Evolutionary conservation across 2,888 invertebrate genomes (phyloP).

Genomic region (Troides oblongomaculatus): DNA sequence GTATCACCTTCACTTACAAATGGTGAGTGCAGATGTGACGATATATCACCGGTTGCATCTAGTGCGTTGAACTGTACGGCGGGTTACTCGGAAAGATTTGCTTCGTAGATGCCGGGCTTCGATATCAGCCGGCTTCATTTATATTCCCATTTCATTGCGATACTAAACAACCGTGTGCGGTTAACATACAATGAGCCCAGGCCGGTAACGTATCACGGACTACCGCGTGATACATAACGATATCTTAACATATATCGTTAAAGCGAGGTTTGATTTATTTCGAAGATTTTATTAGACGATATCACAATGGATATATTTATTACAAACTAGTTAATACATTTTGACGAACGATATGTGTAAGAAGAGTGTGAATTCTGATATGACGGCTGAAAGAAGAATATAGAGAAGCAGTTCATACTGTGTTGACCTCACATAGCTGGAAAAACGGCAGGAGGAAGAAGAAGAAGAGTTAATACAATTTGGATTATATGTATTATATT

Average conservation of each 20-base stretch:
- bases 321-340: neutral
- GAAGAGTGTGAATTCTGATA: too few species aligned
- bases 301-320: neutral
- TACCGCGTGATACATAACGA: constrained; percentile 7
- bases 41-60: constrained; percentile 18
- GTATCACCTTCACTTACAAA: constrained; percentile 1
- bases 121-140: constrained; percentile 26
- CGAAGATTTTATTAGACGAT: neutral
- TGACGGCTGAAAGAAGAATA: too few species aligned
- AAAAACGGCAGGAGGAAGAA: too few species aligned
- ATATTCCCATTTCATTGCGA: constrained; percentile 26
- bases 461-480: neutral
- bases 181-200: constrained; percentile 25
- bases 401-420: too few species aligned
- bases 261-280: neutral
- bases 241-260: constrained; percentile 11
- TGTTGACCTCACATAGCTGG: too few species aligned
- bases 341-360: too few species aligned
- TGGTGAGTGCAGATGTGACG: constrained; percentile 7
- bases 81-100: constrained; percentile 27
- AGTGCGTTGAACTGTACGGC: constrained; percentile 27
- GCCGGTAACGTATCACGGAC: neutral
- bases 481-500: too few species aligned
- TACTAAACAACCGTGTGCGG: constrained; percentile 15
- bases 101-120: constrained; percentile 14